Base-by-base conservation (phyloP, 2,113 vertebrate genomes). In the Anseranas semipalmata region DNA sequence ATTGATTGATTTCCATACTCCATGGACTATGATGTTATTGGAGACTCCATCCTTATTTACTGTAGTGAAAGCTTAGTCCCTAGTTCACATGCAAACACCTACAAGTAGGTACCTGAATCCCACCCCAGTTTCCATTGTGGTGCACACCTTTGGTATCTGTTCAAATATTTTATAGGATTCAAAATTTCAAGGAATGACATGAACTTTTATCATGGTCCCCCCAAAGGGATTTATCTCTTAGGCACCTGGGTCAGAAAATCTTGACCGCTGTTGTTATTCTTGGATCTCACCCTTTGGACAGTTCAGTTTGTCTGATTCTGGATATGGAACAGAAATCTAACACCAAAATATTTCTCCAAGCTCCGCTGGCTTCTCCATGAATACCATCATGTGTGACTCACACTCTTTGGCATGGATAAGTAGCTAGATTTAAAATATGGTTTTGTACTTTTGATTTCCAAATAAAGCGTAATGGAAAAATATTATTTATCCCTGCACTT, bases 341-440 rank as follows among this genome's bases (percentile, higher is more conserved):
- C 24, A 92, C 94, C 84, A 70, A 90, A 84, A 65, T 87, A 93
- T 70, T 95, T 95, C 76, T 92, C 67, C 92, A 58, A 73, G 89
- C 86, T 91, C 89, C 79, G 37, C 92, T 93, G 90, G 66, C 96
- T 95, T 92, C 87, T 92, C 77, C 46, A 8, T 46, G 50, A 95
- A 96, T 96, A 70, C 84, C 66, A 32, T 70, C n/a, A 79, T 52
- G 45, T 92, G 73, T 96, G 96, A 96, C 92, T 97, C 95, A 97
- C 65, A 52, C 39, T 92, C 56, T 72, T 93, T 95, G 95, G 96
- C 94, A 90, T 89, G 84, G 58, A 35, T 65, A 66, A 90, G 76
- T 73, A 87, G n/a, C 48, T 95, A 62, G 53, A 59, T 93, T 92
- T 95, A 82, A 96, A 95, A 82, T 89, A 92, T 1, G 15, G 27